Base-by-base conservation (phyloP, 2,113 vertebrate genomes). In the Monarcha castaneiventris region DNA sequence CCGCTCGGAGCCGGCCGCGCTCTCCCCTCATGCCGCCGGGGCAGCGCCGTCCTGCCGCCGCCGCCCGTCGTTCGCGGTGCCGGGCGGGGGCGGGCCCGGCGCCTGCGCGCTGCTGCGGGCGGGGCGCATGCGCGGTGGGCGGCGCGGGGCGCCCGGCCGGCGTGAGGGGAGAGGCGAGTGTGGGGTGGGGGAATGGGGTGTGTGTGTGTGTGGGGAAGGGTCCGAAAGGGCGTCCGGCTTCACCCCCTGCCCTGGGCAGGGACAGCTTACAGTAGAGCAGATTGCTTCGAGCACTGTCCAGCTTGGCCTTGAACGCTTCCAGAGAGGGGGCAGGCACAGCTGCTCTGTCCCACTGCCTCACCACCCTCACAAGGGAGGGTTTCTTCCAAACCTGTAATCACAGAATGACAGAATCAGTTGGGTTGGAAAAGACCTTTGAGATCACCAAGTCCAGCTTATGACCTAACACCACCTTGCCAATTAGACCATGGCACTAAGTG, bases 141-240 rank as follows among this genome's bases (percentile, higher is more conserved):
- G 27, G 52, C 4, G 51, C 27, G 41, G 33, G 7, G 26, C 3
- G n/a, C 3, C 7, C 19, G 37, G 37, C 19, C 0, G 49, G 3
- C 25, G 25, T 71, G 67, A 35, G 80, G 67, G 37, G 20, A 26
- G 11, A 8, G 49, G 3, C 2, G 20, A 33, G 0, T 2, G 2
- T 11, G 33, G 3, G 9, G 11, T 2, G 10, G 8, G 1, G 27
- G 17, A 0, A 1, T 10, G 41, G 33, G 12, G 1, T 1, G 9
- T 4, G 9, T 22, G 14, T 15, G 1, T 1, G 9, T 4, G 9
- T 22, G 14, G 9, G 23, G 3, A 6, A 11, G n/a, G 3, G 2
- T 17, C 5, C 1, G 5, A 11, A 14, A 18, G 9, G 5, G 16
- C 2, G 0, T 5, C 2, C 7, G 0, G 35, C 12, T 29, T 56